Evolutionary conservation across 2,113 vertebrate genomes (phyloP), one percentile per base, ranked within the genome.

Genomic region (Motacilla tschutschensis): DNA sequence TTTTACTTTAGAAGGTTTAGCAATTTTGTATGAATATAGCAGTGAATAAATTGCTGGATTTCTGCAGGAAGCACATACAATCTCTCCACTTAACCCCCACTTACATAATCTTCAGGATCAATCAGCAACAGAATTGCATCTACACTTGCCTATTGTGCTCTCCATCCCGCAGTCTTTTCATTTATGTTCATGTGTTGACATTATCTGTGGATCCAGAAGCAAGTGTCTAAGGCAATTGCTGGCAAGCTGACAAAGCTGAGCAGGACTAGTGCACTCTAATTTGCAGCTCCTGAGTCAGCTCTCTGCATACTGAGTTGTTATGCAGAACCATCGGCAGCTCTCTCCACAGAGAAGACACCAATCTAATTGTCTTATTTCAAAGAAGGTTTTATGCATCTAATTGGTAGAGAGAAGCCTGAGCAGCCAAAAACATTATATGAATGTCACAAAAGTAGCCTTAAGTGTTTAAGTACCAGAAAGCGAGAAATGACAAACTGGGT

Each of bases 101-200:
- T 67, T 70, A 46, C 0, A 0, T 25, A 26, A n/a, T 59, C 63
- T 79, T 91, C 64, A 50, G 5, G 62, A 54, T 58, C 2, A 1
- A 1, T 38, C 47, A 87, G 63, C 55, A 79, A 66, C 20, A 65
- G 40, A 73, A 69, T 65, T 79, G 5, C 46, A 41, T 28, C 55
- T 75, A 26, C 14, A 15, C 35, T 79, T 72, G 29, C 29, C 15
- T 48, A 5, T 57, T 64, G 12, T 72, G 33, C 41, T 76, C 83
- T 69, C 58, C 43, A 57, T 73, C 47, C 50, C 14, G 22, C 46
- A n/a, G 13, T 72, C 44, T 41, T 53, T 88, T 47, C 47, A 46
- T 57, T 54, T 31, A 17, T 2, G 1, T 40, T 24, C 63, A 6
- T 46, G 13, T 25, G 8, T 50, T 83, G 40, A 8, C 26, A 54